Evolutionary conservation across 2,113 vertebrate species (phyloP).

Genomic region (Carlito syrichta): DNA sequence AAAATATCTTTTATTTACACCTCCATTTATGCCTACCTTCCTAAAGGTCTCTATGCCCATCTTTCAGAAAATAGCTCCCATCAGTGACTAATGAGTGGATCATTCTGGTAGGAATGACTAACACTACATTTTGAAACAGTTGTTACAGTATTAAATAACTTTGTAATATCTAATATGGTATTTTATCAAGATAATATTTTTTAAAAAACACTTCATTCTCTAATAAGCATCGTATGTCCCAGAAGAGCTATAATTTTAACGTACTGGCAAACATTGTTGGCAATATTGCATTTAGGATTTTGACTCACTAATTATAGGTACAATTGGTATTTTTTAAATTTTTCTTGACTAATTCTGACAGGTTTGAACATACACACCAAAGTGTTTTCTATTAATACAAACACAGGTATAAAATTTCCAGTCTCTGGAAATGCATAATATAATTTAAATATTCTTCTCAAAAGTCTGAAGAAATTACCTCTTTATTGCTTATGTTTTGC

Average conservation of each 20-base stretch:
- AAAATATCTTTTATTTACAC: background rate
- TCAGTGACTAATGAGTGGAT: background rate
- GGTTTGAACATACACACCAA: background rate
- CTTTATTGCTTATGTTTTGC: background rate
- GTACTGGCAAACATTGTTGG: background rate
- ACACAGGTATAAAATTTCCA: background rate
- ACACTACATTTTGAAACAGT: background rate
- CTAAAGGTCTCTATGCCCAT: fast-evolving
- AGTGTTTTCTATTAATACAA: background rate
- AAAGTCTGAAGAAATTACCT: background rate
- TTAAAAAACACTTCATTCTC: background rate
- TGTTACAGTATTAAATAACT: background rate
- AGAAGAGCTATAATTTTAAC: background rate
- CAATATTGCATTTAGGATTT: background rate
- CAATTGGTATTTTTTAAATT: background rate
- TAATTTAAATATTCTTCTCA: background rate
- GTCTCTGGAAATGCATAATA: background rate
- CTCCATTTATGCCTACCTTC: background rate
- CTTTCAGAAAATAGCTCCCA: background rate
- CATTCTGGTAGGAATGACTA: background rate
- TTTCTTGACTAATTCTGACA: background rate
- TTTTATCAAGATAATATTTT: background rate
- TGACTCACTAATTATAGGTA: background rate
- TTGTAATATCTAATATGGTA: background rate
- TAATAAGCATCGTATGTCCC: background rate